These are phyloP conservation scores for Sphecodes monilicornis DNA, from an alignment of 2,888 invertebrate species.

Conservation along the genomic window DNA sequence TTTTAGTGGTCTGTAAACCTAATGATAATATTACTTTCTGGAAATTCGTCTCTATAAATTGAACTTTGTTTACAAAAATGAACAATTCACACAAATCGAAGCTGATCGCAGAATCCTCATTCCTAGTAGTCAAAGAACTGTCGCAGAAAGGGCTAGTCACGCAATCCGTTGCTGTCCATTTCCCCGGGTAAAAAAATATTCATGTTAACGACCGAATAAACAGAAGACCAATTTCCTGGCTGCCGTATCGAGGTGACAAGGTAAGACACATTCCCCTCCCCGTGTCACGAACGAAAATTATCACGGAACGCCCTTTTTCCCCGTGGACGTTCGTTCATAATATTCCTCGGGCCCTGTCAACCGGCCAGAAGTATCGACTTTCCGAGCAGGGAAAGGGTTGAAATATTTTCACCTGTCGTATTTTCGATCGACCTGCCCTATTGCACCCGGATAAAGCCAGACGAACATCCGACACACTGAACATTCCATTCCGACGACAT, in stretches of 20 bases:
- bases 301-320: conserved; percentile 13
- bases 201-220: conserved; percentile 63
- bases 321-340: conserved; percentile 32
- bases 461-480: conserved; percentile 31
- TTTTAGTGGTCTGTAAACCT: no score
- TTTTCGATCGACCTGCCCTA: conserved; percentile 26
- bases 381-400: conserved; percentile 14
- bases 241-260: conserved; percentile 18
- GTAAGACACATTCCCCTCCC: neutral
- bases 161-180: conserved; percentile 7
- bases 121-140: neutral
- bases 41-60: neutral
- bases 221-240: conserved; percentile 33
- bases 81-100: neutral
- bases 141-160: neutral
- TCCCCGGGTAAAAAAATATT: conserved; percentile 29
- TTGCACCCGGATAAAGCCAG: conserved; percentile 11
- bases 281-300: conserved; percentile 33
- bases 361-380: conserved; percentile 26
- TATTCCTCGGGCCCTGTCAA: conserved; percentile 33
- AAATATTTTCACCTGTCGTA: conserved; percentile 33
- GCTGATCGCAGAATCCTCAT: neutral
- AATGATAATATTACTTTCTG: neutral
- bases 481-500: conserved; percentile 26
- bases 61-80: neutral